Evolutionary conservation across 2,113 vertebrate genomes (phyloP), one percentile per base, ranked within the genome.

Genomic region (Oryzias curvinotus): DNA sequence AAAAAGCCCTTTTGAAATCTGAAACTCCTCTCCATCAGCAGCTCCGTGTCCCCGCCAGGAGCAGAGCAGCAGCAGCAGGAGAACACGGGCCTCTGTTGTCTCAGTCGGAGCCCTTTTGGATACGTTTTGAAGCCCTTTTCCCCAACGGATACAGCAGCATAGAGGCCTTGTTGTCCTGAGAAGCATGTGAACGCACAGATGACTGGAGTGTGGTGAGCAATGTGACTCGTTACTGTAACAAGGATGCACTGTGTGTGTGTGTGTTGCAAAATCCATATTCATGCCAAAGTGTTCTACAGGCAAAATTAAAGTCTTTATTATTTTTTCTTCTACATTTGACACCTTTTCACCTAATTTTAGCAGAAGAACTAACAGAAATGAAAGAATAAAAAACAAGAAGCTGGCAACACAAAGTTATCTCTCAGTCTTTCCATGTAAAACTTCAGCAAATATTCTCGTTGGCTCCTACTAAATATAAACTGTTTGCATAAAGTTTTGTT

Each of bases 111-210:
- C 70, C 71, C 77, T 85, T 36, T 80, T 60, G 78, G 81, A 83
- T 83, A 69, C 45, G 44, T 86, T 82, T 74, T 73, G 69, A 85
- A 60, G 64, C 57, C 36, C 10, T 60, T 51, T 68, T 54, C 85
- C 84, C 84, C 82, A 46, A 48, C 21, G 58, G 83, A 81, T 46
- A 5, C 59, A 8, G 82, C 67, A 51, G 52, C 76, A 90, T 65
- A 85, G 81, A 85, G 85, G 62, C 64, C 73, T 83, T 77, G 81
- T 90, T 88, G 86, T 78, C 28, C 64, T 30, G 71, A 72, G 62
- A 83, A 90, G 76, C 89, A 90, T 91, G 87, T 91, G 90, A 91
- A 88, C 36, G 58, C 85, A 86, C 80, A 77, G 86, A 87, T 91
- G 88, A 90, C 82, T 81, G 14, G 53, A 76, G 65, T 53, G 76